Percentiles rank a stretch among this genome's conserved stretches.
Evolutionary conservation across 1,140 invertebrate genomes (phyloP).

Genomic region (Panagrolaimus sp.): DNA sequence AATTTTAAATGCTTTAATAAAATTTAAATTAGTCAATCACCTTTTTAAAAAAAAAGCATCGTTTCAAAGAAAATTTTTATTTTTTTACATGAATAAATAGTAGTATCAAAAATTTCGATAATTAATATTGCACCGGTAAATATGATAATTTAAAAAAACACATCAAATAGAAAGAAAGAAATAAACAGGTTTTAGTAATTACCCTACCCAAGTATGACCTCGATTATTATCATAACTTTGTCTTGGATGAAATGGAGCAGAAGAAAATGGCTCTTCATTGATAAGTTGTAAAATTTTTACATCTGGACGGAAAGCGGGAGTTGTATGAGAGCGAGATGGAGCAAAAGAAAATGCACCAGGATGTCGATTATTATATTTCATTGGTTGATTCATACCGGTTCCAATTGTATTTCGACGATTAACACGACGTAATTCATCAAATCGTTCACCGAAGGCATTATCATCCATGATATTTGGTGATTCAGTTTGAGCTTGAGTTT

Average conservation of each 20-base stretch:
- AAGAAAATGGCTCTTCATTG: constrained; percentile 5
- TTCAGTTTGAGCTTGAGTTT: background rate
- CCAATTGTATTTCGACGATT: constrained; percentile 44
- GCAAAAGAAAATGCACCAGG: background rate
- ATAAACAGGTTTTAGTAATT: background rate
- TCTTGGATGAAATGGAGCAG: constrained; percentile 11
- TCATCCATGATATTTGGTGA: constrained; percentile 44
- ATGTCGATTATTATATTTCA: background rate
- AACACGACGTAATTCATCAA: constrained; percentile 44
- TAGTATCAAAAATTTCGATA: too few relatives aligned
- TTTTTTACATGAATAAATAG: too few relatives aligned
- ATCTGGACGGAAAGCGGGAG: constrained; percentile 4
- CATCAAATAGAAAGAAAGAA: background rate
- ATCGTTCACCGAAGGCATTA: constrained; percentile 45
- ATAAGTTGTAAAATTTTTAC: background rate
- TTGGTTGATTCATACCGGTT: constrained; percentile 3
- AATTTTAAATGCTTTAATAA: too few relatives aligned
- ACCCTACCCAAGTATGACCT: background rate
- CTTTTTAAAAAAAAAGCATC: too few relatives aligned
- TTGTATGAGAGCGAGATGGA: background rate
- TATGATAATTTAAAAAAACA: background rate
- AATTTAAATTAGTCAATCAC: too few relatives aligned
- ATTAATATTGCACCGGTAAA: constrained; percentile 15
- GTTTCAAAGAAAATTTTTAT: too few relatives aligned
- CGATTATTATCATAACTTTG: background rate